These are phyloP conservation scores for Drosophila bifasciata DNA, from an alignment of 1,140 invertebrate genomes.

Conservation along the genomic window DNA sequence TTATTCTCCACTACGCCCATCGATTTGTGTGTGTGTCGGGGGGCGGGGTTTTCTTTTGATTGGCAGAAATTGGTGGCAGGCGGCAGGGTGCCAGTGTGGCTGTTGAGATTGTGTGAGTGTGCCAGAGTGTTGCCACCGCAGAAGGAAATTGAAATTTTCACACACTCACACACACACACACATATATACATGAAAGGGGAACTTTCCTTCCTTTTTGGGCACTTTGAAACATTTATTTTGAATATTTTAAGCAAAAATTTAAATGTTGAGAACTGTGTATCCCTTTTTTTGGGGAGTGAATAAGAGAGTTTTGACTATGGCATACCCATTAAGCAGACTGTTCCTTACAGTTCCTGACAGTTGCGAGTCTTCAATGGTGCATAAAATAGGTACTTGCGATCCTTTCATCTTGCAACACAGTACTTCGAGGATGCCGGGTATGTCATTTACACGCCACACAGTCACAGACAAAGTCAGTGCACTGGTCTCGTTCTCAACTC, in stretches of 20 bases:
- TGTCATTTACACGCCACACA: slow-evolving; percentile 41
- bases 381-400: no score
- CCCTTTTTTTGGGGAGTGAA: slow-evolving; percentile 10
- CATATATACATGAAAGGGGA: background rate
- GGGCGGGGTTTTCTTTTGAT: slow-evolving; percentile 72
- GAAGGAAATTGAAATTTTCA: slow-evolving; percentile 78
- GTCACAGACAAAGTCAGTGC: slow-evolving; percentile 36
- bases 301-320: slow-evolving; percentile 26
- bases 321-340: background rate
- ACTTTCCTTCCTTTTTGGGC: slow-evolving; percentile 25
- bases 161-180: slow-evolving; percentile 54
- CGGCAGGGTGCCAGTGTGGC: slow-evolving; percentile 23
- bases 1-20: slow-evolving; percentile 51
- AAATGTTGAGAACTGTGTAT: slow-evolving; percentile 48
- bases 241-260: slow-evolving; percentile 75
- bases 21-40: slow-evolving; percentile 23
- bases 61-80: slow-evolving; percentile 47
- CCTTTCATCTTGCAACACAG: no score
- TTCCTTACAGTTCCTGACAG: no score
- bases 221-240: slow-evolving; percentile 70
- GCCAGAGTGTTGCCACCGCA: slow-evolving; percentile 19
- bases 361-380: no score
- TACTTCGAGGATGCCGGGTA: slow-evolving; percentile 29
- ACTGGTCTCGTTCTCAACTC: slow-evolving; percentile 18
- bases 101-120: slow-evolving; percentile 7